Conservation (phyloP, 1,140 invertebrate genomes). For the Parasteatoda tepidariorum region DNA sequence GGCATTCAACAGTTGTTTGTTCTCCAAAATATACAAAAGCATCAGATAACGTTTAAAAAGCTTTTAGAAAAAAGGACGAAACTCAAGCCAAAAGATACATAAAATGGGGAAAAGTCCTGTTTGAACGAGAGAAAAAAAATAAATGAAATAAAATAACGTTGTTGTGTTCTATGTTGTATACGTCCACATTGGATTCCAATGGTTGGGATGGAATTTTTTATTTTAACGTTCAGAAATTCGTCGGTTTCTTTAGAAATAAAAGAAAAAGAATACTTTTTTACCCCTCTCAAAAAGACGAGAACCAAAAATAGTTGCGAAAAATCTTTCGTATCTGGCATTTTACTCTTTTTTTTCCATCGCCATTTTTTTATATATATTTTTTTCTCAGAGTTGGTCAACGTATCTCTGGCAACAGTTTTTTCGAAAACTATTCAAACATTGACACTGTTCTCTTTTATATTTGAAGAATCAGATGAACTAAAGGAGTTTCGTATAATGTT, state of each 20-base stretch:
- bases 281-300: neutral
- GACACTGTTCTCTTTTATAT: conserved; percentile 6
- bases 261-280: neutral
- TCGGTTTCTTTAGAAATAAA: neutral
- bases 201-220: neutral
- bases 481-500: too few species aligned
- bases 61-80: conserved; percentile 1
- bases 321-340: neutral
- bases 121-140: neutral
- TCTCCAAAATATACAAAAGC: neutral
- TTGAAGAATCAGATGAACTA: neutral
- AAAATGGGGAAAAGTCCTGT: neutral
- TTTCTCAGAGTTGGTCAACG: conserved; percentile 1
- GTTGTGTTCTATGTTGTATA: conserved; percentile 8
- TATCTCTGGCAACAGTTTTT: neutral
- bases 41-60: conserved; percentile 5
- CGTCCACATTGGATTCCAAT: conserved; percentile 17
- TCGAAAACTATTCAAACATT: conserved; percentile 27
- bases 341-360: neutral
- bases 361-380: neutral
- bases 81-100: neutral
- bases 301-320: neutral
- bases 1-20: neutral
- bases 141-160: neutral
- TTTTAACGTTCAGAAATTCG: neutral